Evolutionary conservation across 2,888 invertebrate genomes (phyloP), one percentile per base, ranked within the genome.

Genomic region (Buathra laborator): DNA sequence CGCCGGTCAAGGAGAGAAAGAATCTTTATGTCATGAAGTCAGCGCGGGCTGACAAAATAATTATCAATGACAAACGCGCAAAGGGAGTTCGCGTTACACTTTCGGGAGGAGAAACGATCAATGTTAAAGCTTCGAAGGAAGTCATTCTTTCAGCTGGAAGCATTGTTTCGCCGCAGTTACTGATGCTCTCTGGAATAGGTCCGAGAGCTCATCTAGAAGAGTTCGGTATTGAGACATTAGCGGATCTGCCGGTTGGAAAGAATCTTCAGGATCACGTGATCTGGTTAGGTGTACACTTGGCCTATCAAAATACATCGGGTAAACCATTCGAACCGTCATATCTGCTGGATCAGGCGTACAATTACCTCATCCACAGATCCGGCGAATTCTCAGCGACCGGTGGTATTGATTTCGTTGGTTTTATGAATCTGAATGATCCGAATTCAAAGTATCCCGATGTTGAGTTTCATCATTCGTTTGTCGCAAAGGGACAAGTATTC

Each of bases 131-230:
- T 5, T 94, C 94, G 12, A 95, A 95, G 83, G 96, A 96, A 89
- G 95, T 97, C 0, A 95, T 97, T 80, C 89, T 97, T 5, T 95
- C 96, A 10, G 96, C 95, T 0, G 97, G 97, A 4, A 94, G 96
- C 2, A 94, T 97, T 71, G 96, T 95, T 87, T 95, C 96, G 1
- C 96, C 97, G 0, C 96, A 97, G 90, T 89, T 97, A 4, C 93
- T 97, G 59, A 95, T 97, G 95, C 92, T 97, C 14, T 96, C 96
- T 0, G 97, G 97, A 0, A 94, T 96, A 10, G 96, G 96, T 0
- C 95, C 95, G 0, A 92, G 91, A 70, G 91, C 95, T 0, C 94
- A 95, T 79, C 94, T 96, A 86, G 88, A 93, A 5, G 90, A 94
- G 48, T 88, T 94, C 83, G 93, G 94, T 0, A 95, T 95, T 75